Conservation (phyloP, 2,888 invertebrate species). For the Seira ritae region DNA sequence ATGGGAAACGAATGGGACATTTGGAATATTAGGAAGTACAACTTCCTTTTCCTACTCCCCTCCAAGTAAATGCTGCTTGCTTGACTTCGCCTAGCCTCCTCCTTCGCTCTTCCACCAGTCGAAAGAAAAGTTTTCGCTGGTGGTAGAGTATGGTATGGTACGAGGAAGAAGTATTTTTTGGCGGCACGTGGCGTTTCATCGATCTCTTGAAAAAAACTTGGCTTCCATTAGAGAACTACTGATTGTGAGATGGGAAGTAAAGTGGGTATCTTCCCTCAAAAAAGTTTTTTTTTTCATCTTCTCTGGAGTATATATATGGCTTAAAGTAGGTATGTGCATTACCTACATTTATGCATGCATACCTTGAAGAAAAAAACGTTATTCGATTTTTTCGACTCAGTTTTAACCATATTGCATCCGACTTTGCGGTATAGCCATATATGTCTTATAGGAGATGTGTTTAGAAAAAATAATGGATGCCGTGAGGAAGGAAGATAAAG, state of each 20-base stretch:
- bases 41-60: conserved; percentile 26
- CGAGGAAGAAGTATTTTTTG: conserved; percentile 53
- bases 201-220: conserved; percentile 63
- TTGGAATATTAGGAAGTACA: conserved; percentile 41
- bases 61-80: neutral
- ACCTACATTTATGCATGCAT: conserved; percentile 21
- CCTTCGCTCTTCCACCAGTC: no score
- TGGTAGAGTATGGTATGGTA: conserved; percentile 7
- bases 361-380: neutral
- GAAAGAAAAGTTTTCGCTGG: neutral
- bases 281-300: neutral
- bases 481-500: conserved; percentile 6
- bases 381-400: neutral
- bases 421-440: no score
- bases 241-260: conserved; percentile 9
- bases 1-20: conserved; percentile 35
- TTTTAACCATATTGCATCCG: conserved; percentile 7
- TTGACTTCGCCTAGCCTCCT: no score
- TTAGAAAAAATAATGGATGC: no score
- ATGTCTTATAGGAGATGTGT: no score
- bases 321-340: conserved; percentile 18
- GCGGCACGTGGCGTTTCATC: conserved; percentile 72
- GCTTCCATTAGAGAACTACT: conserved; percentile 56
- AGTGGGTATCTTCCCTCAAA: conserved; percentile 16
- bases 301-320: conserved; percentile 10